phyloP scores from a whole-genome alignment of 1,140 invertebrate species.

The Vanessa atalanta region DNA sequence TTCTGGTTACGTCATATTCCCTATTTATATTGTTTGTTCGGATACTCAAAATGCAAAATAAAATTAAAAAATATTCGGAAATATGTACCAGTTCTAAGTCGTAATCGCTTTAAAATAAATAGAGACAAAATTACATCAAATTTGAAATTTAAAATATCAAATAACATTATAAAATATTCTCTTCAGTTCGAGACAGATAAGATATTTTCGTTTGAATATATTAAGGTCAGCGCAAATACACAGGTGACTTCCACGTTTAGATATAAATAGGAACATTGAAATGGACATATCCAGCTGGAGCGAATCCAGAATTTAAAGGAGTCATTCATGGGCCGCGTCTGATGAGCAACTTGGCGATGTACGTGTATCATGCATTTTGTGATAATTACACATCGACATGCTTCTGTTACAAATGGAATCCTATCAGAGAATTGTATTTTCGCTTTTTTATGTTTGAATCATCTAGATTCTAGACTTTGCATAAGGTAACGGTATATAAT shows the following conservation, averaged over 20 bases:
- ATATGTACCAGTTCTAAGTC: no score
- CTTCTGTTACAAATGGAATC: not conserved
- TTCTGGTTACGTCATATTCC: no score
- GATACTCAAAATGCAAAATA: no score
- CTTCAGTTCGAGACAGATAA: not conserved
- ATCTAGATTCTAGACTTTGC: no score
- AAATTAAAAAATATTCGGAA: no score
- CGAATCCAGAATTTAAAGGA: conserved; percentile 19
- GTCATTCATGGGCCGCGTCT: conserved; percentile 30
- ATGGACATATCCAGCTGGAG: conserved; percentile 29
- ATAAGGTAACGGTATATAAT: no score
- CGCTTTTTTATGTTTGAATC: no score
- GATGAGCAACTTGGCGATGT: not conserved
- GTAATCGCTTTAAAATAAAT: not conserved
- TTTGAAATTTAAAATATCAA: not conserved
- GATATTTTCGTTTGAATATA: conserved; percentile 12
- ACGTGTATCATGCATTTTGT: not conserved
- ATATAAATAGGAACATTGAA: conserved; percentile 22
- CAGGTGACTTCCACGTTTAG: conserved; percentile 24
- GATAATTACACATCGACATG: not conserved
- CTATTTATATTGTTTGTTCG: no score
- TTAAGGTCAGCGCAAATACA: conserved; percentile 6
- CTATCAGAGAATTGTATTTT: not conserved
- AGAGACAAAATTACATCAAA: not conserved
- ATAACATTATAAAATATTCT: not conserved